Percentiles rank a stretch among this genome's conserved stretches.
These are phyloP conservation scores for Agriopis aurantiaria DNA, from an alignment of 2,888 invertebrate genomes.

Conservation along the genomic window DNA sequence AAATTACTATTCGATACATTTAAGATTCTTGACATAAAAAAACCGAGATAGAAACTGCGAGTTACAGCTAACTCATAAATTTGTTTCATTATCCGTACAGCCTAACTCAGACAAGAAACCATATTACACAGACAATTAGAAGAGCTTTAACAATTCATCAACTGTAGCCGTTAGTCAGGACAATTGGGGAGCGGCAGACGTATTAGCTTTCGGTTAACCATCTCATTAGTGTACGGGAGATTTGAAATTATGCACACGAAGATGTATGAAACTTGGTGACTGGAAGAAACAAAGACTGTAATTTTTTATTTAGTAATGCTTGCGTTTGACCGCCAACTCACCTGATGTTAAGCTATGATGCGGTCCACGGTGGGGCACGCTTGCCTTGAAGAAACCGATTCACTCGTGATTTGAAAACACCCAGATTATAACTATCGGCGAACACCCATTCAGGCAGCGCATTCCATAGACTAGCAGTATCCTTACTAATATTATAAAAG, in stretches of 20 bases:
- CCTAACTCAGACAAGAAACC: background rate
- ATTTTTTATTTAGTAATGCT: background rate
- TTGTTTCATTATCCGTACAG: background rate
- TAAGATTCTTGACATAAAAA: no score
- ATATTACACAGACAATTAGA: constrained; percentile 39
- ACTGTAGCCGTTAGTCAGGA: constrained; percentile 63
- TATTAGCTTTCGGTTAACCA: constrained; percentile 76
- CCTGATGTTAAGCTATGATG: no score
- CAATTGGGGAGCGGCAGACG: constrained; percentile 58
- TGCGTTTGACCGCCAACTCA: no score
- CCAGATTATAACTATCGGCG: no score
- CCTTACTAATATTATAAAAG: no score
- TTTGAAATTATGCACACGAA: constrained; percentile 60
- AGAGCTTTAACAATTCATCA: constrained; percentile 56
- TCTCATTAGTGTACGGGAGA: constrained; percentile 75
- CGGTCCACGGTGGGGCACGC: no score
- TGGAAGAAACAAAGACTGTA: constrained; percentile 40
- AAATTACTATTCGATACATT: no score
- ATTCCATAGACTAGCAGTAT: no score
- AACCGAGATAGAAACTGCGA: no score
- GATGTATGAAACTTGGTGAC: constrained; percentile 24
- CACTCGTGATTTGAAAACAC: no score
- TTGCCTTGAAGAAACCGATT: no score
- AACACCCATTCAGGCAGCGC: no score
- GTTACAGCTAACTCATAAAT: background rate